Evolutionary conservation across 1,140 invertebrate species (phyloP), one percentile per base, ranked within the genome.

Genomic region (Metopolophium dirhodum): DNA sequence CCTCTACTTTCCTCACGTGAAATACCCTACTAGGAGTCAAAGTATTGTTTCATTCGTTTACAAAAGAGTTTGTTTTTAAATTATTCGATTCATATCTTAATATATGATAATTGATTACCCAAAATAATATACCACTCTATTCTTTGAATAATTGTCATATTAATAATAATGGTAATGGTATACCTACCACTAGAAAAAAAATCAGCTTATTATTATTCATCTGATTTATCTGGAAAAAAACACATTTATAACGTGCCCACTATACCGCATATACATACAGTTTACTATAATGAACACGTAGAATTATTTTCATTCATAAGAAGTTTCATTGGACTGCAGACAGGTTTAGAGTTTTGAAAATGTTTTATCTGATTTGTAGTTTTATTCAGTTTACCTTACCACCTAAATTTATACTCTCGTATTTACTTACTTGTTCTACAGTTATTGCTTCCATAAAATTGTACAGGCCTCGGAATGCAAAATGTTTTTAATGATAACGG

Each of bases 231-330:
- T 35, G 77, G 54, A 83, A 86, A 37, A n/a, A 93, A 85, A 93
- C n/a, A 35, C 49, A 93, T 93, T 90, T 90, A 68, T 68, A 89
- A 89, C 88, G 88, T 51, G 45, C 90, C 54, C 26, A 51, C 7
- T 37, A 54, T 54, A 23, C 68, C n/a, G 14, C 18, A 11, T 37
- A 41, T 26, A 30, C 35, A 92, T 83, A 91, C 45, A 23, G 49
- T 86, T 85, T 93, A 93, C 91, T 93, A 93, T 85, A 93, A 93
- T 93, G 49, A 93, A 93, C 91, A 54, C 82, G 91, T 93, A 30
- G 91, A 51, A 86, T 93, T 85, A 14, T 83, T 86, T 93, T 93
- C 91, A 93, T 93, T 93, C 91, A 93, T 93, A 93, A 93, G 57
- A 68, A 90, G 23, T 45, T 45, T 7, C 77, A 54, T 30, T 37